A percentile compares a stretch with the other conserved stretches of the same genome.
These are phyloP conservation scores for Chaetophractus vellerosus DNA, from an alignment of 2,797 vertebrate genomes.

Conservation along the genomic window DNA sequence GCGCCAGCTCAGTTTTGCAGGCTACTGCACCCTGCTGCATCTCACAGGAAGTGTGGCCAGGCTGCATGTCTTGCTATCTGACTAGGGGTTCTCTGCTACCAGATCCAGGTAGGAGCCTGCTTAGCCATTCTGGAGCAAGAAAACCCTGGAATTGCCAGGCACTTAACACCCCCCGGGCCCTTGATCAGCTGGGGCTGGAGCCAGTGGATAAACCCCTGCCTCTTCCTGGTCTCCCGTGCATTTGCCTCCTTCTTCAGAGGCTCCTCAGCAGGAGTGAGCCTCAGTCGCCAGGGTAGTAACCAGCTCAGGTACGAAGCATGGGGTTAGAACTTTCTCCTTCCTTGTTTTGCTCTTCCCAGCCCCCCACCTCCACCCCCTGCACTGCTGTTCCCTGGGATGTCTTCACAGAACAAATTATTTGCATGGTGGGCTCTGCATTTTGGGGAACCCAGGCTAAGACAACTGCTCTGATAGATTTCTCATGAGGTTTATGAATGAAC, in stretches of 20 bases:
- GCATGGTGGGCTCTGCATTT: neutral
- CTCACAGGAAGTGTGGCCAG: neutral
- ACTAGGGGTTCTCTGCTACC: neutral
- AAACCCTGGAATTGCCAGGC: neutral
- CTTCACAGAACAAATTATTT: neutral
- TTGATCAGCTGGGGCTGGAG: neutral
- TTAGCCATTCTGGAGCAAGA: neutral
- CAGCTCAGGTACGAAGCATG: neutral
- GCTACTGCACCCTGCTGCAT: accelerated
- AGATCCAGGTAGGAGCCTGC: neutral
- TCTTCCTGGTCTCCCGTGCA: neutral
- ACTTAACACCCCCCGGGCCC: neutral
- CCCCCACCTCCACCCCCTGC: no score
- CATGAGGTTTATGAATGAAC: neutral
- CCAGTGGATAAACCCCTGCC: accelerated
- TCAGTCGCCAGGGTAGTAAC: neutral
- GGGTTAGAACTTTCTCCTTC: neutral
- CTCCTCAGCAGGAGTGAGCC: neutral
- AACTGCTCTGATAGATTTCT: neutral
- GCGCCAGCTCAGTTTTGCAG: no score
- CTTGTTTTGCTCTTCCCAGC: neutral
- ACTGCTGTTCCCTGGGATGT: neutral
- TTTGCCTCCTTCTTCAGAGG: neutral
- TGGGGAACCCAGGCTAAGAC: neutral
- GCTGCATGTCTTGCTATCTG: accelerated